Conservation (phyloP, 2,888 invertebrate genomes). For the Sipha maydis region DNA sequence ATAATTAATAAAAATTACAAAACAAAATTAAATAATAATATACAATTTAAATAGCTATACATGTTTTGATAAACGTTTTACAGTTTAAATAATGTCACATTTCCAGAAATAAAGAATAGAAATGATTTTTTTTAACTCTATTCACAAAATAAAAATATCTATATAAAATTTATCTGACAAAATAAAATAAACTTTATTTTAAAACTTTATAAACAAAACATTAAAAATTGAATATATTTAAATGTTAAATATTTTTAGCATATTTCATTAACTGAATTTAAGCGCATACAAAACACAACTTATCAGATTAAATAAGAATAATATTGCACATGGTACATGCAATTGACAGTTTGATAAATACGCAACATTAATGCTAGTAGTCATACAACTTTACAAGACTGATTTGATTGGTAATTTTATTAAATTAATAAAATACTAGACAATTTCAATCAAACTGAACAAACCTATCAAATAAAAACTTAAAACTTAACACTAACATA, state of each 20-base stretch:
- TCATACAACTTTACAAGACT: not conserved
- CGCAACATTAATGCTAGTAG: constrained; percentile 8
- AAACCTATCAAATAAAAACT: constrained; percentile 55
- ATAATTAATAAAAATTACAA: constrained; percentile 17
- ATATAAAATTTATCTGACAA: constrained; percentile 27
- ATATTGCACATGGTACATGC: constrained; percentile 40
- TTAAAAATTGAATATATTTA: not conserved
- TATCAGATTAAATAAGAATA: constrained; percentile 10
- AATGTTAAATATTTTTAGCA: constrained; percentile 40
- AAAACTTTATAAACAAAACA: constrained; percentile 29
- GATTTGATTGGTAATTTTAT: constrained; percentile 18
- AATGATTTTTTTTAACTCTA: not conserved
- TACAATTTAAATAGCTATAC: not conserved
- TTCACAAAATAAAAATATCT: constrained; percentile 7
- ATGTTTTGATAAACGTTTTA: not conserved
- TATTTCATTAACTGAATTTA: constrained; percentile 13
- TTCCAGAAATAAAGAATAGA: not conserved
- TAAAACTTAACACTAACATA: constrained; percentile 53
- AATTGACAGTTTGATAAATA: constrained; percentile 30
- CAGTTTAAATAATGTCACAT: not conserved
- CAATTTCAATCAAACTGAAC: constrained; percentile 41
- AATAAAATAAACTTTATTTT: constrained; percentile 47
- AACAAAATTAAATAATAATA: constrained; percentile 16
- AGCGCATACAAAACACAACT: not conserved
- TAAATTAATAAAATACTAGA: constrained; percentile 47